phyloP scores from a whole-genome alignment of 2,888 invertebrate species.

The Augiades crinisus region DNA sequence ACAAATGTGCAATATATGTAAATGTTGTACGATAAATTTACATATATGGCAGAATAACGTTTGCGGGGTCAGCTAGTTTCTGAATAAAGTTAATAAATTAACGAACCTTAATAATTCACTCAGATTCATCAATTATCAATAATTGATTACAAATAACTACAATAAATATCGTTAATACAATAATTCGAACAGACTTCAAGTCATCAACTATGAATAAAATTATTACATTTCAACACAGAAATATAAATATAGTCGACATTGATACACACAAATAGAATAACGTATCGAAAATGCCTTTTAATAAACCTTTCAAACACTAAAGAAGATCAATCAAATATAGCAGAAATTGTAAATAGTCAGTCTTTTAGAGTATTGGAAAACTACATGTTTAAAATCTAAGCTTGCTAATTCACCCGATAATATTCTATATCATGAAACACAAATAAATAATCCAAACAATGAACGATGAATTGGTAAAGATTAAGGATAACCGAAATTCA shows the following conservation, averaged over 20 bases:
- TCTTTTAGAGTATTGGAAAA: slow-evolving; percentile 19
- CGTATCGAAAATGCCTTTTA: slow-evolving; percentile 10
- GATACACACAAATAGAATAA: slow-evolving; percentile 11
- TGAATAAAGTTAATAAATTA: too few species aligned
- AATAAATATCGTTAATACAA: slow-evolving; percentile 20
- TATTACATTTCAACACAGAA: slow-evolving; percentile 15
- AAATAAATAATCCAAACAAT: too few species aligned
- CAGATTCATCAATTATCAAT: too few species aligned
- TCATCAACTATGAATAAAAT: slow-evolving; percentile 28
- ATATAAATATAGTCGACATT: slow-evolving; percentile 16
- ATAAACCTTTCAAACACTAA: not conserved
- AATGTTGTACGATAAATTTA: too few species aligned
- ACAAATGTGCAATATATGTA: too few species aligned
- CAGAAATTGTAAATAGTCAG: slow-evolving; percentile 15
- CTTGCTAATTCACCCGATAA: too few species aligned
- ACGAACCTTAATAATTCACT: too few species aligned
- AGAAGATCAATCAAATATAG: not conserved
- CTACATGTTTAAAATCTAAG: not conserved
- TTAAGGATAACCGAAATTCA: not conserved
- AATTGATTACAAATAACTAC: slow-evolving; percentile 25
- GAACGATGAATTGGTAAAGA: not conserved
- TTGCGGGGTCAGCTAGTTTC: too few species aligned
- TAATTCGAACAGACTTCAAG: slow-evolving; percentile 25
- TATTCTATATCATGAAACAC: too few species aligned
- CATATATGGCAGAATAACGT: too few species aligned